Evolutionary conservation across 2,113 vertebrate species (phyloP), one percentile per base, ranked within the genome.

Genomic region (Xiphorhynchus elegans): DNA sequence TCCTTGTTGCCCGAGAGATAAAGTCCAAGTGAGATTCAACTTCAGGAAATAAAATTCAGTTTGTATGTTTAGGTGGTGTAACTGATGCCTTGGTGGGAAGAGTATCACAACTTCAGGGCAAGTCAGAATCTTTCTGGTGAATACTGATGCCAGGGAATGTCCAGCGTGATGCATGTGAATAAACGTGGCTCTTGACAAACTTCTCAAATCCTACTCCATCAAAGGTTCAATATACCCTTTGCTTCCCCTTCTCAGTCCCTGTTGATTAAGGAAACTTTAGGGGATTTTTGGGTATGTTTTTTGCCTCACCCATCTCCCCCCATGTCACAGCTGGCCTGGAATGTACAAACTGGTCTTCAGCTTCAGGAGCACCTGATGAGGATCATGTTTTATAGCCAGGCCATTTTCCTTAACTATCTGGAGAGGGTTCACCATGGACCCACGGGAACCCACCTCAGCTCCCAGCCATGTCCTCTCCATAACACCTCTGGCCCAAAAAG

Each of bases 131-230:
- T 72, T 85, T 75, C 31, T 37, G 52, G 8, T 52, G 20, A 29
- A 0, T 49, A 12, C 35, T 0, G 1, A 33, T 39, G 13, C 28
- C 59, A 37, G 13, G 25, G 39, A 59, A 29, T 19, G 14, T 59
- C 28, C 21, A 9, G 3, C 42, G 52, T 1, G 3, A 37, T 50
- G 9, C 11, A 7, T 1, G 0, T 37, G 13, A 35, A 25, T 59
- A 68, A 79, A 79, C 0, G 2, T 26, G 16, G 6, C 59, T 52
- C 8, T 44, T 44, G 59, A 50, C 73, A 26, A 44, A 28, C 13
- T 58, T 73, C 37, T 10, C 17, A 50, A 39, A 44, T 44, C 20
- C 20, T 47, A 2, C 26, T 64, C 15, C 40, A 29, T 66, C 42
- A 40, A 49, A 75, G 33, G 10, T 62, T 56, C 62, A 16, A 10